Conservation (phyloP, 2,888 invertebrate genomes). For the Pecten maximus region DNA sequence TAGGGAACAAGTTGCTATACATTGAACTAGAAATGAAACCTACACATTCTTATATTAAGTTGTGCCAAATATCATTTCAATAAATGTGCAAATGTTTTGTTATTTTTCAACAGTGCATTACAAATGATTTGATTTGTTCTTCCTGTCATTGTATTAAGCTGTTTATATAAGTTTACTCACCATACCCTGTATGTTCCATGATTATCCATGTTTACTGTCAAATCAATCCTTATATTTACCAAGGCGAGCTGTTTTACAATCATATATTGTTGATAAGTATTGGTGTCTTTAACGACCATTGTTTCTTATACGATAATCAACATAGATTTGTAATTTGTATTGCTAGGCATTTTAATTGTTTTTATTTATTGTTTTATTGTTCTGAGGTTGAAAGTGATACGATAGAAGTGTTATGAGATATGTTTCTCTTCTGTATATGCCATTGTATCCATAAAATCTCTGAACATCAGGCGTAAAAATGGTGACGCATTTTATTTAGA, state of each 20-base stretch:
- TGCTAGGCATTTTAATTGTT: not conserved
- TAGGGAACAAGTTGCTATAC: not conserved
- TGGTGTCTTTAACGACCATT: not conserved
- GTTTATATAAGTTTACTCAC: not conserved
- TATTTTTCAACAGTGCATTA: not conserved
- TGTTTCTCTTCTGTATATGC: not conserved
- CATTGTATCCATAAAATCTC: not conserved
- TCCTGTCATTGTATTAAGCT: not conserved
- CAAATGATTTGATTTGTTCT: slow-evolving; percentile 5
- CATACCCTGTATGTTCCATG: not conserved
- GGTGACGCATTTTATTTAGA: not conserved
- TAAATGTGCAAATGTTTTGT: slow-evolving; percentile 10
- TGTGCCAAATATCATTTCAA: slow-evolving; percentile 33
- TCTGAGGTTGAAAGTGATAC: not conserved
- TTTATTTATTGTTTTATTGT: not conserved
- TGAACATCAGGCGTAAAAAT: not conserved
- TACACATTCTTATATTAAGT: slow-evolving; percentile 18
- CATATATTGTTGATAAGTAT: not conserved
- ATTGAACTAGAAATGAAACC: not conserved
- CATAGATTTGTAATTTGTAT: not conserved
- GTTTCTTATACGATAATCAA: not conserved
- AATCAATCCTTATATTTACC: not conserved
- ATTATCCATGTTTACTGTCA: not conserved
- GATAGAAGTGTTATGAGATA: not conserved
- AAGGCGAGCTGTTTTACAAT: not conserved